Evolutionary conservation across 2,888 invertebrate genomes (phyloP).

Genomic region (Blomia tropicalis): DNA sequence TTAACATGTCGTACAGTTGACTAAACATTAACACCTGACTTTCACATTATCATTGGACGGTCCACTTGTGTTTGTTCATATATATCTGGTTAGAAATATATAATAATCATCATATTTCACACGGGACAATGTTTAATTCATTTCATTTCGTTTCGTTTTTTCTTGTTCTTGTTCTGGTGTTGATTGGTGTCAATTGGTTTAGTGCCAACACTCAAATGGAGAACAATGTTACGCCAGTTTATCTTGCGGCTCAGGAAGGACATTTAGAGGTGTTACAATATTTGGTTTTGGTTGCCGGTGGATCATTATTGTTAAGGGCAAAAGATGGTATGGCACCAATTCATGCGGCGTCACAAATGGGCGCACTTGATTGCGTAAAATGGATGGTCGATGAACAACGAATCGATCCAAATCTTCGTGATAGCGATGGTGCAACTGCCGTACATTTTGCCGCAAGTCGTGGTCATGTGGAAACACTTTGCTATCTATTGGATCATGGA

Average conservation of each 20-base stretch:
- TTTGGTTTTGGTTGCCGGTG: constrained; percentile 60
- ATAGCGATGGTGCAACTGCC: constrained; percentile 74
- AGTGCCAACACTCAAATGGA: constrained; percentile 82
- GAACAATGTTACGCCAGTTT: constrained; percentile 75
- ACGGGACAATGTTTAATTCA: too few relatives aligned
- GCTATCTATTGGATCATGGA: constrained; percentile 68
- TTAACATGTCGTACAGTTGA: too few relatives aligned
- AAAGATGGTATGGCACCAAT: constrained; percentile 79
- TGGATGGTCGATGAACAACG: constrained; percentile 78
- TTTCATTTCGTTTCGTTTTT: too few relatives aligned
- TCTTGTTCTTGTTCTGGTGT: too few relatives aligned
- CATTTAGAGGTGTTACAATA: constrained; percentile 69
- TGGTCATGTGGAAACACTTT: constrained; percentile 51
- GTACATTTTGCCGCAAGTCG: constrained; percentile 73
- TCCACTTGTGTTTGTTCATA: too few relatives aligned
- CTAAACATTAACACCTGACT: too few relatives aligned
- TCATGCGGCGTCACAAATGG: constrained; percentile 77
- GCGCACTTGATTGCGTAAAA: constrained; percentile 65
- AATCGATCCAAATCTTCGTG: constrained; percentile 64
- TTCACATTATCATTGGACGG: too few relatives aligned
- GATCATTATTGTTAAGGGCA: constrained; percentile 57
- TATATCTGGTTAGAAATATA: too few relatives aligned
- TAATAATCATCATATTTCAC: too few relatives aligned
- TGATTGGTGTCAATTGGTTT: too few relatives aligned
- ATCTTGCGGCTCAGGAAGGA: constrained; percentile 73